These are phyloP conservation scores for Chaetura pelagica DNA, from an alignment of 2,113 vertebrate genomes.

Conservation along the genomic window DNA sequence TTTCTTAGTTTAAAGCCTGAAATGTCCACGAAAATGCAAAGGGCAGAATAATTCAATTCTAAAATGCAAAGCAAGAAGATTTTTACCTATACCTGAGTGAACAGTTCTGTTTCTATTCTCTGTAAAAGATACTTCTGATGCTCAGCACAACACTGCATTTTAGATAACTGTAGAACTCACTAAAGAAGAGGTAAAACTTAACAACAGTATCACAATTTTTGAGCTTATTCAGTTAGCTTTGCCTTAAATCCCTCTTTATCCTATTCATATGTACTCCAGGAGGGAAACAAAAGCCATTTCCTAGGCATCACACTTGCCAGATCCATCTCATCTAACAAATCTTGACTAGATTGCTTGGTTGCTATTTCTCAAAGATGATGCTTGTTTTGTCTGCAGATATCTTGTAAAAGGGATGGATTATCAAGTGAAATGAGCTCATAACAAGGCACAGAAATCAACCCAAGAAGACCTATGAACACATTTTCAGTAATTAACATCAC, in stretches of 20 bases:
- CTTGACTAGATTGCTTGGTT: not conserved
- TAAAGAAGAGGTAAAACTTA: not conserved
- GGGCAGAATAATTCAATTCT: not conserved
- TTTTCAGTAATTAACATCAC: not conserved
- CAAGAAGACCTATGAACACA: not conserved
- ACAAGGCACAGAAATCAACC: not conserved
- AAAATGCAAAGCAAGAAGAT: not conserved
- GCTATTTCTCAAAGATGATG: not conserved
- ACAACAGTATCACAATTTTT: not conserved
- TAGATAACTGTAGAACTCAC: not conserved
- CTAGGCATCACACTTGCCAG: not conserved
- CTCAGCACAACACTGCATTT: not conserved
- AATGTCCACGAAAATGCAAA: not conserved
- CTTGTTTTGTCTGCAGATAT: not conserved
- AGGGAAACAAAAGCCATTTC: not conserved
- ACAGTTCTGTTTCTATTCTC: not conserved
- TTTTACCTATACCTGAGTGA: not conserved
- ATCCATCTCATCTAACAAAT: not conserved
- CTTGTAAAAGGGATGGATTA: not conserved
- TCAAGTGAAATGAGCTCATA: not conserved
- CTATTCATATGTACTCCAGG: not conserved
- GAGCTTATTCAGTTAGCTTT: not conserved
- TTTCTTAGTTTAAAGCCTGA: slow-evolving; percentile 94
- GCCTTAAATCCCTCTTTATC: not conserved
- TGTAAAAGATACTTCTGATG: not conserved